Evolutionary conservation across 1,140 invertebrate species (phyloP), one percentile per base, ranked within the genome.

Genomic region (Papilio dardanus): DNA sequence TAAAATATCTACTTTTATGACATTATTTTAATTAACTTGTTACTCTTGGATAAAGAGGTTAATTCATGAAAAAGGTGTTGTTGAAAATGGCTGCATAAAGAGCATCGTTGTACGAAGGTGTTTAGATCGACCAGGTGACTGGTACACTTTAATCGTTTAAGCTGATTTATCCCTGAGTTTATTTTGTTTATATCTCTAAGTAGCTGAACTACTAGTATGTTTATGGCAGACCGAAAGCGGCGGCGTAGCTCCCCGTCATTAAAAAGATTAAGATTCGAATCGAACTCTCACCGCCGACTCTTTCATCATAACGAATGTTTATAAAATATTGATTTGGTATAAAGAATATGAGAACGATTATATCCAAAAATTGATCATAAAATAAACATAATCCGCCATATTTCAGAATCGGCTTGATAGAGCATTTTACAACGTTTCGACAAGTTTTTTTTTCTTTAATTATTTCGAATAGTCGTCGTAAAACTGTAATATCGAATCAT

Each of bases 391-490:
- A 69, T 69, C 67, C 67, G 33, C 33, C 21, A 69, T 69, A 69
- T 69, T 69, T 69, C 35, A 40, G 67, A 69, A 40, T 37, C 67
- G 67, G 35, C 35, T 69, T 40, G 67, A 69, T 69, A 69, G n/a
- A 69, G 19, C 16, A 69, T 69, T 69, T 69, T 69, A 69, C 67
- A 69, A 69, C 67, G 67, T 40, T 69, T 69, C 67, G 35, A 69
- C 35, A 42, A 69, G 67, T 40, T 69, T 40, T 67, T 54, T 54
- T 62, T 62, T 62, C 54, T 28, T 69, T 69, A 69, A 69, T 69
- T 69, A 69, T 69, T 69, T 69, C 19, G 35, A 69, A 69, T 69
- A 35, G 35, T 69, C 67, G 67, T 69, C 67, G 19, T 69, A 69
- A 69, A 69, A 37, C 21, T 37, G 67, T 69, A 69, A 69, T 69